Conservation (phyloP, 2,113 vertebrate genomes). For the Entelurus aequoreus region DNA sequence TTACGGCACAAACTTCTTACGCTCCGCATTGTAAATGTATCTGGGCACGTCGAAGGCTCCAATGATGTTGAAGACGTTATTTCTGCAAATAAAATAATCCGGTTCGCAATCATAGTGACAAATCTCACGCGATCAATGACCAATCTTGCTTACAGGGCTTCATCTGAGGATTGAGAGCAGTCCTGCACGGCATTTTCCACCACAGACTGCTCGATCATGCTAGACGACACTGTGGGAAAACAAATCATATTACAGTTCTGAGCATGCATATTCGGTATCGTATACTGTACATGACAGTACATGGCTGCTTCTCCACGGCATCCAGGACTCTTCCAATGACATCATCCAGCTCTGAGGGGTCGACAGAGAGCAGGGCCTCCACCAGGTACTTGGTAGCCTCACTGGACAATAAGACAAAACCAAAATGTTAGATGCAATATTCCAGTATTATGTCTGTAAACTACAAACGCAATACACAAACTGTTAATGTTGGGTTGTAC, state of each 20-base stretch:
- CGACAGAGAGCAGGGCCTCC: constrained; percentile 78
- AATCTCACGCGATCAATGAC: not conserved
- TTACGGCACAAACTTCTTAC: constrained; percentile 96
- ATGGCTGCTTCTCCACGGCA: constrained; percentile 87
- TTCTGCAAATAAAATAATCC: constrained; percentile 70
- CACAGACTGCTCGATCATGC: constrained; percentile 84
- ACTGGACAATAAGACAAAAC: constrained; percentile 55
- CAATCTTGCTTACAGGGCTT: constrained; percentile 76
- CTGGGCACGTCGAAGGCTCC: constrained; percentile 92
- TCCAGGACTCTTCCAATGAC: constrained; percentile 84
- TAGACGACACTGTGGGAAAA: constrained; percentile 79
- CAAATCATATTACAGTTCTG: not conserved
- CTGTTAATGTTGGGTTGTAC: not conserved
- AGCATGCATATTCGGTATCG: not conserved
- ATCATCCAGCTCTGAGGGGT: constrained; percentile 79
- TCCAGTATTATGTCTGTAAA: too few species aligned
- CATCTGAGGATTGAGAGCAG: constrained; percentile 84
- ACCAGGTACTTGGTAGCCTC: constrained; percentile 84
- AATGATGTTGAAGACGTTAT: constrained; percentile 93
- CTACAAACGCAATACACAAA: not conserved
- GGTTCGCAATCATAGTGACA: not conserved
- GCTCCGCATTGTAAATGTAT: constrained; percentile 87
- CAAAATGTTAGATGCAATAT: not conserved
- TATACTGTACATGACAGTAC: constrained; percentile 58
- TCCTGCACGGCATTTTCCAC: constrained; percentile 88